Percentiles rank a stretch among this genome's conserved stretches.
These are phyloP conservation scores for Piscicola geometra DNA, from an alignment of 2,888 invertebrate species.

Conservation along the genomic window DNA sequence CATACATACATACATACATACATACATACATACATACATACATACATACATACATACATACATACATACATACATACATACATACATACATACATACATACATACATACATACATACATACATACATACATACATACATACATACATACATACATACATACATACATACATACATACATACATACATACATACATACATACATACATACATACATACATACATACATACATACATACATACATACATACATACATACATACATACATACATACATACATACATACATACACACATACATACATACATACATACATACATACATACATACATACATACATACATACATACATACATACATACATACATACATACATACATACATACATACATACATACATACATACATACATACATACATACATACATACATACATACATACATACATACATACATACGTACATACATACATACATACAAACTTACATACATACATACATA, in stretches of 20 bases:
- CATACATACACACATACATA: no score
- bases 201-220: no score
- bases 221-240: no score
- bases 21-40: slow-evolving; percentile 22
- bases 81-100: no score
- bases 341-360: background rate
- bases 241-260: no score
- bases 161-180: no score
- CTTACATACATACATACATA: background rate
- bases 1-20: slow-evolving; percentile 22
- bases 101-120: no score
- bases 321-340: slow-evolving; percentile 10
- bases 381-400: slow-evolving; percentile 30
- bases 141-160: no score
- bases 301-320: background rate
- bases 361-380: background rate
- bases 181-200: no score
- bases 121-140: no score
- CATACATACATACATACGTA: slow-evolving; percentile 26
- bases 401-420: slow-evolving; percentile 29
- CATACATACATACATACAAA: slow-evolving; percentile 30
- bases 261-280: no score
- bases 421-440: slow-evolving; percentile 32
- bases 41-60: slow-evolving; percentile 17
- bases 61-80: slow-evolving; percentile 16